Evolutionary conservation across 2,888 invertebrate genomes (phyloP), one percentile per base, ranked within the genome.

Genomic region (Zygothrica quintamaculata): DNA sequence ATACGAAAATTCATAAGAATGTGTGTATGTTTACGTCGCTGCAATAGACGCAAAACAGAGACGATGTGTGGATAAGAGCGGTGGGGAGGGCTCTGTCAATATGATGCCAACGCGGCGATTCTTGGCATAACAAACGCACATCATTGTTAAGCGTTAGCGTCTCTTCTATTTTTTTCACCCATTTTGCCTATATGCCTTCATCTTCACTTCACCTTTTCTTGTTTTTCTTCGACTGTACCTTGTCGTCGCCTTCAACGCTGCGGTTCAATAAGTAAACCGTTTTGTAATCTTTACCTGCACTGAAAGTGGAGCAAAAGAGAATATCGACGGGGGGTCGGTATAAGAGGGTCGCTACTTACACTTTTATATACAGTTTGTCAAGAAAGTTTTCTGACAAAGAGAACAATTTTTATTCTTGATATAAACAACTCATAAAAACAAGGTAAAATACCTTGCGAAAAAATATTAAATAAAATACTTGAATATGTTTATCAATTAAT

Each of bases 241-340:
- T 57, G 53, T 71, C 61, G 34, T 11, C 53, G 74, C 60, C 61
- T 43, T 74, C 74, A 57, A 42, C 61, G 68, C 51, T 37, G 43
- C 51, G 36, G 57, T 74, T 77, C 74, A 77, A 74, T 81, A 74
- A 56, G 62, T 65, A 81, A 60, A 81, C 46, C 62, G 75, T 85
- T 81, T 78, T 74, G 85, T 85, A 81, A 78, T 78, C 86, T 71
- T 61, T 78, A 85, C 86, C 86, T 78, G 78, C 55, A 60, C 46
- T 29, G 37, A 65, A 85, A 81, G 51, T 79, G 75, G 78, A 74
- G 86, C 78, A 79, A 52, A 69, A 56, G 37, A 57, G 37, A 57
- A 58, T 37, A 55, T 36, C 44, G 56, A 42, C 43, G 29, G 46
- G 52, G 52, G 40, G 44, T 39, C 44, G 43, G 36, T 18, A 48